These are phyloP conservation scores for Drosophila meridiana DNA, from an alignment of 2,888 invertebrate genomes.

Conservation along the genomic window DNA sequence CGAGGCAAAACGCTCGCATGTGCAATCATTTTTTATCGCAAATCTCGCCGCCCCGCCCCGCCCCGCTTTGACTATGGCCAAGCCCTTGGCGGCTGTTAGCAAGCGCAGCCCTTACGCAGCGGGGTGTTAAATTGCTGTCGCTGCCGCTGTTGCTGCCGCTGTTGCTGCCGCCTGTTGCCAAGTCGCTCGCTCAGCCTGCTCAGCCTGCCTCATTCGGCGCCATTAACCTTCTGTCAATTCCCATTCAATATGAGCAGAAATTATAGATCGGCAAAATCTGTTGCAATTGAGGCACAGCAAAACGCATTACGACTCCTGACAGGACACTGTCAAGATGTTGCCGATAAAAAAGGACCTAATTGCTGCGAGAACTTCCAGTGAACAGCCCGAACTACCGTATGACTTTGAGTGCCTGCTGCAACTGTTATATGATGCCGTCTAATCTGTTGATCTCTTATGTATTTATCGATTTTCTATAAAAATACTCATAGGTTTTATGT, in stretches of 20 bases:
- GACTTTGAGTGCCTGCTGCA: constrained; percentile 1
- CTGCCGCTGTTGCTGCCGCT: constrained; percentile 45
- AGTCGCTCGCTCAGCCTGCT: constrained; percentile 8
- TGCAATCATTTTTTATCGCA: constrained; percentile 80
- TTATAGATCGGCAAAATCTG: constrained; percentile 63
- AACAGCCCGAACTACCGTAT: constrained; percentile 2
- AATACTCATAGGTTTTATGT: background rate
- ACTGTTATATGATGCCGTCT: constrained; percentile 14
- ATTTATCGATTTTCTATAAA: background rate
- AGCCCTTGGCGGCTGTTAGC: constrained; percentile 57
- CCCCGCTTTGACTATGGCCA: background rate
- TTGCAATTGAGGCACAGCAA: constrained; percentile 59
- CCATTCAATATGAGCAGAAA: constrained; percentile 45
- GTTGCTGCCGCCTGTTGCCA: constrained; percentile 29
- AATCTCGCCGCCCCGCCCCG: constrained; percentile 46
- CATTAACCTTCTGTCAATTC: constrained; percentile 81
- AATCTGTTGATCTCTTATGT: constrained; percentile 7
- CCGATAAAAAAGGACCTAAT: constrained; percentile 26
- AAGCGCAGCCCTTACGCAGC: constrained; percentile 57
- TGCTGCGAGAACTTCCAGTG: background rate
- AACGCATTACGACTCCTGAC: constrained; percentile 38
- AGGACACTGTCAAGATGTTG: constrained; percentile 43
- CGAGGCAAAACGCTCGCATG: constrained; percentile 71
- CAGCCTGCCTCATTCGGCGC: constrained; percentile 56
- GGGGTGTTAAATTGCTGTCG: constrained; percentile 76